Conservation (phyloP, 2,113 vertebrate species). For the Pogonocichla stellata region DNA sequence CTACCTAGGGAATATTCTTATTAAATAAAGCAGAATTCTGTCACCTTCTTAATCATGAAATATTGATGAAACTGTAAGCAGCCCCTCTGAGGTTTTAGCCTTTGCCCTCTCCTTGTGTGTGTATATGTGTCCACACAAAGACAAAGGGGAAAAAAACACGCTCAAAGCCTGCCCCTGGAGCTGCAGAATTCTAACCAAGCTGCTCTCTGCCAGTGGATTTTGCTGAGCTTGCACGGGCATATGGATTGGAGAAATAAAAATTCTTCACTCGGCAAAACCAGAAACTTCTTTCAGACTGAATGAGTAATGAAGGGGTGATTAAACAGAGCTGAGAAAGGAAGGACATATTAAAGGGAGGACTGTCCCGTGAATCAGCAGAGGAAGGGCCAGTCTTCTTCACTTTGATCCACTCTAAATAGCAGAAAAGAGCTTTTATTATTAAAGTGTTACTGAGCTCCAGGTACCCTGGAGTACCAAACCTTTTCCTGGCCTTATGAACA, state of each 20-base stretch:
- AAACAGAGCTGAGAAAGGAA: not conserved
- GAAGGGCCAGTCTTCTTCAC: not conserved
- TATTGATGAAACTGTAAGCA: constrained; percentile 72
- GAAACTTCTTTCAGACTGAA: not conserved
- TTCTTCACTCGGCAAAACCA: not conserved
- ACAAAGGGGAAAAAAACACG: not conserved
- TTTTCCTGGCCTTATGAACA: not conserved
- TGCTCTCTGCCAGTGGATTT: not conserved
- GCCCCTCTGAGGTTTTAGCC: constrained; percentile 56
- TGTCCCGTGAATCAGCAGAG: not conserved
- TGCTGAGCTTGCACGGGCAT: constrained; percentile 21
- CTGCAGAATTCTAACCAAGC: constrained; percentile 23
- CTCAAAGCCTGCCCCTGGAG: not conserved
- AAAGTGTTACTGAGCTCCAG: not conserved
- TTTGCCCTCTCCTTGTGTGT: constrained; percentile 54
- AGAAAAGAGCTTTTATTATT: not conserved
- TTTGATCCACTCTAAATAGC: not conserved
- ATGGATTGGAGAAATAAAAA: constrained; percentile 41
- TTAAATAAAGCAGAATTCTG: constrained; percentile 71
- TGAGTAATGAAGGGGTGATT: not conserved
- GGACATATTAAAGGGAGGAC: not conserved
- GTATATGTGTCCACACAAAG: not conserved
- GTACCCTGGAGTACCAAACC: not conserved
- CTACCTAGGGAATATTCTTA: constrained; percentile 58
- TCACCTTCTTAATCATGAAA: constrained; percentile 72